These are phyloP conservation scores for Embiotoca jacksoni DNA, from an alignment of 2,113 vertebrate species.

Conservation along the genomic window DNA sequence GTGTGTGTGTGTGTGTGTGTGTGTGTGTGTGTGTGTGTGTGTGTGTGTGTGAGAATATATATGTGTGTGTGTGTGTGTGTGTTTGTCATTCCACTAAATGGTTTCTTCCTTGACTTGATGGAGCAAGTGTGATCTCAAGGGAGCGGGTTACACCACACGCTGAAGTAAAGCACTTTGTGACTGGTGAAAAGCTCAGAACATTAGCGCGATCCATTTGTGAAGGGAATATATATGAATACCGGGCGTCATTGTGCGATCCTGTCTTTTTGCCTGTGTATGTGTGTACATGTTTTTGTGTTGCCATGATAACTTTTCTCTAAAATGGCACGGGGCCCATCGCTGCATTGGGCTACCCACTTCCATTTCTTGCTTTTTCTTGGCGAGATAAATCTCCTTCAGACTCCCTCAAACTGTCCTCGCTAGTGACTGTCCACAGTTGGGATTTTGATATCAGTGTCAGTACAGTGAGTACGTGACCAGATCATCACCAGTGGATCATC, in stretches of 20 bases:
- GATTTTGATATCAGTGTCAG: slow-evolving; percentile 53
- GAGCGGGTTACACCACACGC: slow-evolving; percentile 68
- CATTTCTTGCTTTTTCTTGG: slow-evolving; percentile 68
- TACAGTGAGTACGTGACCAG: slow-evolving; percentile 37
- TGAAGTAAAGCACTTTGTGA: slow-evolving; percentile 70
- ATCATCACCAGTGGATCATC: slow-evolving; percentile 58
- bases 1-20: slow-evolving; percentile 62
- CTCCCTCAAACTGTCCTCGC: slow-evolving; percentile 24
- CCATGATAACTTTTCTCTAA: slow-evolving; percentile 76
- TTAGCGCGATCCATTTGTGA: slow-evolving; percentile 74
- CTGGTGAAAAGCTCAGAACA: slow-evolving; percentile 70
- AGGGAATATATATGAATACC: slow-evolving; percentile 55
- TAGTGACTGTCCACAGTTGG: slow-evolving; percentile 21
- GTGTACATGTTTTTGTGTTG: slow-evolving; percentile 59
- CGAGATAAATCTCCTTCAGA: slow-evolving; percentile 49
- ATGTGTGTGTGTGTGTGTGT: slow-evolving; percentile 53
- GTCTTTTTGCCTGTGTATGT: slow-evolving; percentile 38
- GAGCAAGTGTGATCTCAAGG: slow-evolving; percentile 78
- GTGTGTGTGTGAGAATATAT: slow-evolving; percentile 39
- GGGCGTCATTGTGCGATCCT: slow-evolving; percentile 33
- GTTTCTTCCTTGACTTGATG: slow-evolving; percentile 81
- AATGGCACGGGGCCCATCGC: slow-evolving; percentile 73
- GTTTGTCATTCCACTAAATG: slow-evolving; percentile 81
- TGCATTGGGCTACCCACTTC: slow-evolving; percentile 67
- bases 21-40: slow-evolving; percentile 39